Conservation (phyloP, 2,797 vertebrate genomes). For the Microctenopoma stevenorrisi region DNA sequence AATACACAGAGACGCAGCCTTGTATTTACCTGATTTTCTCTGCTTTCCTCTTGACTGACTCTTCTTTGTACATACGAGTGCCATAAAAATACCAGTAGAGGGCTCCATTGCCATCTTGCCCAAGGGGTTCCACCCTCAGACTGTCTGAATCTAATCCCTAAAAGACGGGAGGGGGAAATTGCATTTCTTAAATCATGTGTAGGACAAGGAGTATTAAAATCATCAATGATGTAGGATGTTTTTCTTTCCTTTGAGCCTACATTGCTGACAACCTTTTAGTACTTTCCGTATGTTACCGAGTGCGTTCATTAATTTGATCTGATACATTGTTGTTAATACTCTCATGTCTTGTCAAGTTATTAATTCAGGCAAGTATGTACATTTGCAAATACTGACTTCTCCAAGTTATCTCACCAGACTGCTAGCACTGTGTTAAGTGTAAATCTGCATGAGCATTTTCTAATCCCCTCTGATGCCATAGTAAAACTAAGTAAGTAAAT, state of each 20-base stretch:
- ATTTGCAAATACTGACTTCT: not conserved
- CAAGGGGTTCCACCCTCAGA: constrained; percentile 94
- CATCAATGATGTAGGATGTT: constrained; percentile 40
- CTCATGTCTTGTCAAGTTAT: not conserved
- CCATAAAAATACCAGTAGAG: constrained; percentile 99
- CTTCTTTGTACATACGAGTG: constrained; percentile 97
- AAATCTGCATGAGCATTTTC: not conserved
- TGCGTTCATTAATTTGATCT: constrained; percentile 18
- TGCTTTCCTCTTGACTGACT: constrained; percentile 75
- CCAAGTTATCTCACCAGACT: not conserved
- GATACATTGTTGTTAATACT: not conserved
- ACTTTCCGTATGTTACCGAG: constrained; percentile 12
- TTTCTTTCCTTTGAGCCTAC: constrained; percentile 34
- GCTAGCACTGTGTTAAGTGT: not conserved
- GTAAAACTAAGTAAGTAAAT: not conserved
- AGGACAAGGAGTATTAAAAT: constrained; percentile 34
- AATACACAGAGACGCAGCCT: not conserved
- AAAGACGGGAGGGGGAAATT: constrained; percentile 18
- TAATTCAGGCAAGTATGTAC: not conserved
- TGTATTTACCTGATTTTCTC: constrained; percentile 81
- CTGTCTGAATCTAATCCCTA: constrained; percentile 96
- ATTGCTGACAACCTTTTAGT: constrained; percentile 13
- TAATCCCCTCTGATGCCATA: not conserved
- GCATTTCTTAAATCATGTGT: constrained; percentile 38
- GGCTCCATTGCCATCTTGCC: constrained; percentile 93